phyloP scores from a whole-genome alignment of 30 jellyfish, hydroid and myxozoan species.

The Aurelia sp. region DNA sequence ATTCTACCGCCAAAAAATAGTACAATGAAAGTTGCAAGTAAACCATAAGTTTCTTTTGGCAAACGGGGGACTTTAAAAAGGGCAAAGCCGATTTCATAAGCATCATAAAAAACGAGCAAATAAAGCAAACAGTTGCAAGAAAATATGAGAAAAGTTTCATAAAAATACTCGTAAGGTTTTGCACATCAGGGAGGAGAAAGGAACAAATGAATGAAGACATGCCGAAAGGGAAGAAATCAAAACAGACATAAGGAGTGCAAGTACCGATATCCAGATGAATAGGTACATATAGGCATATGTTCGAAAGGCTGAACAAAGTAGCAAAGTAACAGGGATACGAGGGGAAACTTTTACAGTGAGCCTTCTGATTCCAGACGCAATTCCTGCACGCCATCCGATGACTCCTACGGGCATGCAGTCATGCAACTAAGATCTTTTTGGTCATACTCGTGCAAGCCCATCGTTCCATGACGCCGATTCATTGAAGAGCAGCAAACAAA shows the following conservation, averaged over 20 bases:
- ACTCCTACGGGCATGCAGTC: background rate
- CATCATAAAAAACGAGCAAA: background rate
- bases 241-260: background rate
- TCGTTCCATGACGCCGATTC: background rate
- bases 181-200: background rate
- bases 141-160: slow-evolving; percentile 14
- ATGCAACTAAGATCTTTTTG: slow-evolving; percentile 9
- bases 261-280: background rate
- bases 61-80: slow-evolving; percentile 1
- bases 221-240: background rate
- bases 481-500: slow-evolving; percentile 4
- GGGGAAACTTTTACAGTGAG: no score
- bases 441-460: background rate
- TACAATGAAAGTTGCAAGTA: slow-evolving; percentile 18
- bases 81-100: slow-evolving; percentile 13
- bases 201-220: slow-evolving; percentile 2
- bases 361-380: no score
- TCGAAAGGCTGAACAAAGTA: background rate
- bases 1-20: slow-evolving; percentile 19
- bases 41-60: slow-evolving; percentile 24
- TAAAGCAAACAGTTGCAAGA: background rate
- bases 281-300: background rate
- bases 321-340: background rate
- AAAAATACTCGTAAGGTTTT: background rate
- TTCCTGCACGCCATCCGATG: no score